Evolutionary conservation across 2,113 vertebrate species (phyloP), one percentile per base, ranked within the genome.

Genomic region (Stigmatopora nigra): DNA sequence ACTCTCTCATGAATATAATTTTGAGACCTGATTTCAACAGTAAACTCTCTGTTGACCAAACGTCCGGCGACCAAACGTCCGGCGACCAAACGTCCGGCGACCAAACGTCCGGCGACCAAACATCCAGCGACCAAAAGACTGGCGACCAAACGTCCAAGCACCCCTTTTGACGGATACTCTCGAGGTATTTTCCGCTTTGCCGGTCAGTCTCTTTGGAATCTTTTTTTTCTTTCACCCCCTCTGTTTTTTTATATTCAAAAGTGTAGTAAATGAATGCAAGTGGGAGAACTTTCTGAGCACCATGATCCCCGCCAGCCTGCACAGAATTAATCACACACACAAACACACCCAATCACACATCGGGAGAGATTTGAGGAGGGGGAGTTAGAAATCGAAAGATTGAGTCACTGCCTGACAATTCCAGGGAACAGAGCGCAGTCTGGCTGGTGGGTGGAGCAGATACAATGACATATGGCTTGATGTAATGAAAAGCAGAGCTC

Each of bases 401-500:
- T 78, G 78, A 68, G 66, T 81, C 78, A 69, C 71, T 65, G 73
- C 65, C 80, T 84, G 70, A 87, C 82, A 86, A 81, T 85, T 81
- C 78, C 81, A 85, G 82, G 84, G 83, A 84, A 79, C 49, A 67
- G 65, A 79, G 75, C 62, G 70, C 68, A 81, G 79, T 77, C 69
- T 71, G 63, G 75, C 76, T 82, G 86, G 74, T 76, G 84, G 86
- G 82, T 59, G 70, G 83, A 63, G 70, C 77, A 71, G 72, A 75
- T 73, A 80, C 72, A 77, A 75, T 71, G 80, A 84, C 77, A 73
- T 85, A 84, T 83, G 78, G 66, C 68, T 71, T 78, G 74, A 82
- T 86, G 84, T 87, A 88, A 89, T 89, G 83, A 89, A 87, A 88
- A 87, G 74, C 86, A 89, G 86, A 89, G 78, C 85, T 68, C 80